phyloP scores from a whole-genome alignment of 1,140 invertebrate species.

The Drosophila athabasca region DNA sequence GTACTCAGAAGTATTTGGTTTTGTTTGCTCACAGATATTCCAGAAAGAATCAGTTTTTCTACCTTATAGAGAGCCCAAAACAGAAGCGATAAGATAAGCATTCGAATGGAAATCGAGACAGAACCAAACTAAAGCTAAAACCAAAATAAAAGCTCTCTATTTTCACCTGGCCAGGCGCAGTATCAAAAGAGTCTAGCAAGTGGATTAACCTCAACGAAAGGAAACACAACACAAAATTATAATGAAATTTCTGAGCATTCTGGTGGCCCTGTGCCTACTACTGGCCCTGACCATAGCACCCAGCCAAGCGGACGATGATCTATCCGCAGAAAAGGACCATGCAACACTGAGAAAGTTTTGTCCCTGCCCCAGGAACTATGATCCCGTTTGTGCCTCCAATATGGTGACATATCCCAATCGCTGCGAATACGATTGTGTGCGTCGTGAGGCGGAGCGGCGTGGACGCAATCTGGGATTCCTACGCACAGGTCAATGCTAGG shows the following conservation, averaged over 20 bases:
- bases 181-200: conserved; percentile 49
- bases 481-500: conserved; percentile 61
- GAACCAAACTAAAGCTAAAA: conserved; percentile 23
- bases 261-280: conserved; percentile 61
- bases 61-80: neutral
- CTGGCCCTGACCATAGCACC: conserved; percentile 34
- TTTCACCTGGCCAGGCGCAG: conserved; percentile 7
- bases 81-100: conserved; percentile 61
- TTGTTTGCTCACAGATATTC: neutral
- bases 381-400: conserved; percentile 85
- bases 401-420: conserved; percentile 84
- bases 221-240: neutral
- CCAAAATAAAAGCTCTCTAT: no score
- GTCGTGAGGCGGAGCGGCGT: conserved; percentile 41
- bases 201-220: conserved; percentile 54
- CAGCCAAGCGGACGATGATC: conserved; percentile 12
- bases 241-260: conserved; percentile 62
- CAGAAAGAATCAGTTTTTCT: neutral
- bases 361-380: conserved; percentile 84
- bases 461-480: conserved; percentile 68
- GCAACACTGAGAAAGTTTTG: conserved; percentile 54
- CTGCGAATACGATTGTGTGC: conserved; percentile 84
- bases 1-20: neutral
- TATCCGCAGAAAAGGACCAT: neutral
- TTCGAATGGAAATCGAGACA: conserved; percentile 19